Percentiles rank a stretch among this genome's conserved stretches.
Conservation (phyloP, 2,888 invertebrate species). For the Cryptus viduatorius region DNA sequence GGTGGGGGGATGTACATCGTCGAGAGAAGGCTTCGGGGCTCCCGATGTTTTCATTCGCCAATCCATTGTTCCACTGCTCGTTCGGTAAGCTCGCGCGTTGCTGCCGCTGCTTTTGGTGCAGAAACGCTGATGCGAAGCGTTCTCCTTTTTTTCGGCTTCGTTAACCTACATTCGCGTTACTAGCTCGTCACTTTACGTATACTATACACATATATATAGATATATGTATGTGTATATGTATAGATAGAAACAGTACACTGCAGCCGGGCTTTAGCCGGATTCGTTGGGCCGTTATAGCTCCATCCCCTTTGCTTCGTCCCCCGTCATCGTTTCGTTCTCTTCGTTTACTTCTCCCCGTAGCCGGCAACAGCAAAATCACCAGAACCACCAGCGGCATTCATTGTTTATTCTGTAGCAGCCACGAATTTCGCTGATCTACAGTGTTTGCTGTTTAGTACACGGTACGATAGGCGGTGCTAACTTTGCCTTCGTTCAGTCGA, state of each 20-base stretch:
- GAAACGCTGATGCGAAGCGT: constrained; percentile 78
- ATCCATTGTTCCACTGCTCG: constrained; percentile 72
- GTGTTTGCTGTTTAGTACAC: constrained; percentile 34
- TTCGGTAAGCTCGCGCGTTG: constrained; percentile 69
- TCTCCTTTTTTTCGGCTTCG: constrained; percentile 77
- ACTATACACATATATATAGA: constrained; percentile 1
- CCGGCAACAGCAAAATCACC: constrained; percentile 24
- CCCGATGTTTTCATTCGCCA: constrained; percentile 76
- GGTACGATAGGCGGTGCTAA: constrained; percentile 37
- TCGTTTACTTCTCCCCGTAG: constrained; percentile 42
- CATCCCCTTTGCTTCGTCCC: constrained; percentile 30
- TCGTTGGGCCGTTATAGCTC: constrained; percentile 27
- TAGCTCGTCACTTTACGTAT: constrained; percentile 50
- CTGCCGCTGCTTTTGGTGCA: constrained; percentile 61
- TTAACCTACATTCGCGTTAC: constrained; percentile 79
- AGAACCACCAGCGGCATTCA: constrained; percentile 42
- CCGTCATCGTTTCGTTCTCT: constrained; percentile 34
- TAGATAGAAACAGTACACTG: constrained; percentile 15
- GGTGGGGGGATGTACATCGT: constrained; percentile 25
- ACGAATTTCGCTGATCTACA: constrained; percentile 53
- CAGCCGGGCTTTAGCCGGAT: constrained; percentile 29
- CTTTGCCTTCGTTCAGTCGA: constrained; percentile 29
- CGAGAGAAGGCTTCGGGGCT: constrained; percentile 38
- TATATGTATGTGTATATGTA: constrained; percentile 11
- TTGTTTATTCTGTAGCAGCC: constrained; percentile 49